Evolutionary conservation across 2,888 invertebrate genomes (phyloP), one percentile per base, ranked within the genome.

Genomic region (Sarcophaga rosellei): DNA sequence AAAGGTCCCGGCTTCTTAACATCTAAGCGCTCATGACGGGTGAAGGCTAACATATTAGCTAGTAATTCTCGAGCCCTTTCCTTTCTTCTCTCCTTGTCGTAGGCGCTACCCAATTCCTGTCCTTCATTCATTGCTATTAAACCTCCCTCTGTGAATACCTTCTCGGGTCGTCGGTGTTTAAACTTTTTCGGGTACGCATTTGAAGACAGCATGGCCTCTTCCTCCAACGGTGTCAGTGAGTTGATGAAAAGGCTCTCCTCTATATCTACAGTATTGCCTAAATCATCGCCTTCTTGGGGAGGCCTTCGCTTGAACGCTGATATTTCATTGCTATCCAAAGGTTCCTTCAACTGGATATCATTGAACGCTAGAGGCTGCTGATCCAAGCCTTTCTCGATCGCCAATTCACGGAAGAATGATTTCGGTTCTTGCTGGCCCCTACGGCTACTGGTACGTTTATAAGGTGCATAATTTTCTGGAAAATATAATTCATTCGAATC

Each of bases 1-100:
- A 95, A 95, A 73, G 98, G 98, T 83, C 98, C 98, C n/a, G 98
- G 98, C 94, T 98, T 98, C 94, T 98, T 98, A 74, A 98, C 98
- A 94, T 98, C 98, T 88, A 98, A 95, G 90, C 98, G 95, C 94
- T 98, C 98, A 90, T 96, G 96, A 90, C 98, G 95, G 90, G 97
- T 96, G 94, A 98, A 98, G 87, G 96, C 97, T 93, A 95, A 94
- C 94, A 95, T 95, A 92, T 95, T 95, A 57, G 94, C 94, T 91
- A 96, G 92, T 4, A 92, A 78, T 91, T 95, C 94, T 91, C 94
- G 94, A 88, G 95, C 94, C 75, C 90, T 88, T 90, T 95, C 94
- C 90, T 90, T 90, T 6, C 90, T 88, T 93, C 93, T 90, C 93
- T 93, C 93, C 92, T 88, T 79, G 44, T 88, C 86, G 45, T 85